Evolutionary conservation across 2,888 invertebrate species (phyloP).

Genomic region (Alviniconcha strummeri): DNA sequence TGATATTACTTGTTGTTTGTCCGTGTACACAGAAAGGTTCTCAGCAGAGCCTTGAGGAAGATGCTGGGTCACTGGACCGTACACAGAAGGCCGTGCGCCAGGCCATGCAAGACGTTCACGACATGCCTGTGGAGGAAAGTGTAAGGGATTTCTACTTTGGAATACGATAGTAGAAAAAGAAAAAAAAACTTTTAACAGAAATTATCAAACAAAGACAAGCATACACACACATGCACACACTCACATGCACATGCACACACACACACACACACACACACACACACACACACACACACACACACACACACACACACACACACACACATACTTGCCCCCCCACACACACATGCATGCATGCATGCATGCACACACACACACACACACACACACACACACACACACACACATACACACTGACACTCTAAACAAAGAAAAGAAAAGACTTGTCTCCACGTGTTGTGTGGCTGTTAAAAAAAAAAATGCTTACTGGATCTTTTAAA

Average conservation of each 20-base stretch:
- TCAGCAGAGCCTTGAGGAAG: constrained; percentile 9
- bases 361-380: neutral
- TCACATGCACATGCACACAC: neutral
- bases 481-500: no score
- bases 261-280: neutral
- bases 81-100: constrained; percentile 52
- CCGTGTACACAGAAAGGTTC: neutral
- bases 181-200: no score
- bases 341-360: neutral
- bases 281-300: constrained; percentile 1
- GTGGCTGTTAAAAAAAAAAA: no score
- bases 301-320: neutral
- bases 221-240: no score
- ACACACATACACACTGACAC: neutral
- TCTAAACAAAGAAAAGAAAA: neutral
- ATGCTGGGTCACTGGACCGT: constrained; percentile 27
- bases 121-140: constrained; percentile 50
- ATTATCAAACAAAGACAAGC: no score
- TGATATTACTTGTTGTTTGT: no score
- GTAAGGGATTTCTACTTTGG: constrained; percentile 36
- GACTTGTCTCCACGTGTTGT: no score
- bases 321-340: no score
- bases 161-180: no score
- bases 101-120: constrained; percentile 60
- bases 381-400: constrained; percentile 1